phyloP scores from a whole-genome alignment of 1,140 invertebrate genomes.

The Ceratitis capitata region DNA sequence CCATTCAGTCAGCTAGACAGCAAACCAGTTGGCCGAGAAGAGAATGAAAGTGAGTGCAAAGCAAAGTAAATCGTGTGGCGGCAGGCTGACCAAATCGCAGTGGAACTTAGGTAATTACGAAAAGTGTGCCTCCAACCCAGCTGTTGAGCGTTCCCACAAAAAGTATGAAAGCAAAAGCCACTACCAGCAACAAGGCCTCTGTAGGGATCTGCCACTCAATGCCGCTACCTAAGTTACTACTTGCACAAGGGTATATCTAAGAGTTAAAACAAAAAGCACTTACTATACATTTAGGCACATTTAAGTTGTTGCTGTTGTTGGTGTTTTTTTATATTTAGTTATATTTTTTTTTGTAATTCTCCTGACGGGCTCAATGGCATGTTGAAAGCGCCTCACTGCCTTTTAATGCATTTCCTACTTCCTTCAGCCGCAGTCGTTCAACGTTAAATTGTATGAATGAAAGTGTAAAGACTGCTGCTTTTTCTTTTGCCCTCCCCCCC shows the following conservation, averaged over 20 bases:
- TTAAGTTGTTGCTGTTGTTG: neutral
- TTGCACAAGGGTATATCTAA: neutral
- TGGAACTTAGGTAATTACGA: slow-evolving; percentile 16
- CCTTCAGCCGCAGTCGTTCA: neutral
- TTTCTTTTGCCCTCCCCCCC: neutral
- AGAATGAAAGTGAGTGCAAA: neutral
- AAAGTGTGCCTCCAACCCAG: slow-evolving; percentile 1
- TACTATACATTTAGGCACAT: neutral
- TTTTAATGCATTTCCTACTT: neutral
- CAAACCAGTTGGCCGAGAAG: neutral
- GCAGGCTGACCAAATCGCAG: neutral
- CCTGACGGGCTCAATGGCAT: neutral
- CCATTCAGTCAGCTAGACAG: too few relatives aligned
- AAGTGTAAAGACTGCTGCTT: neutral
- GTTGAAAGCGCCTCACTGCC: neutral
- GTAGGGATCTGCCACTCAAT: neutral
- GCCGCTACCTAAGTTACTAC: neutral
- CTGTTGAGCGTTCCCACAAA: neutral
- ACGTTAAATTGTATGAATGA: slow-evolving; percentile 7
- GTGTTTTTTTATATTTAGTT: neutral
- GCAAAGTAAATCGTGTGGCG: neutral
- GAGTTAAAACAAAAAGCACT: neutral
- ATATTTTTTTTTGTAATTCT: neutral
- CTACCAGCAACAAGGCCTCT: neutral
- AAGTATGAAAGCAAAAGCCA: neutral